These are phyloP conservation scores for Antennarius maculatus DNA, from an alignment of 2,797 vertebrate species.

Conservation along the genomic window DNA sequence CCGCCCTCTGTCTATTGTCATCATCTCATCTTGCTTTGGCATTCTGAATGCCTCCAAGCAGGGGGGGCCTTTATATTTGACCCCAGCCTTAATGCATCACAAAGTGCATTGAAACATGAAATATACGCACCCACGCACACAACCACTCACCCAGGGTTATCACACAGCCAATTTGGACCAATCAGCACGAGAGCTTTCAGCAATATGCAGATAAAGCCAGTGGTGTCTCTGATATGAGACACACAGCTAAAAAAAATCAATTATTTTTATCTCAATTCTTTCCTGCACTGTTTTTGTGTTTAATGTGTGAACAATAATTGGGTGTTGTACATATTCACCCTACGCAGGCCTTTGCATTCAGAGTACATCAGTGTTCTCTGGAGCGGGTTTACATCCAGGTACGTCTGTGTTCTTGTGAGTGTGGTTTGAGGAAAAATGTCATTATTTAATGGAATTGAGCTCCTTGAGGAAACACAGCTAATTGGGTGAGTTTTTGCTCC, in stretches of 20 bases:
- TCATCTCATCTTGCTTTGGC: constrained; percentile 23
- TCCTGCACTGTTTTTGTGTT: constrained; percentile 23
- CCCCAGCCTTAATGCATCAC: constrained; percentile 44
- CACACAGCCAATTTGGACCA: constrained; percentile 80
- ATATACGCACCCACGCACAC: constrained; percentile 4
- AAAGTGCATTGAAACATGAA: constrained; percentile 50
- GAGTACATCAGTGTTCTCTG: no score
- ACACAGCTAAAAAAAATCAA: constrained; percentile 82
- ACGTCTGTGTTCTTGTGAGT: not conserved
- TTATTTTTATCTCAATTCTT: constrained; percentile 78
- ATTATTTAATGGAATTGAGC: constrained; percentile 31
- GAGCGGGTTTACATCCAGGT: not conserved
- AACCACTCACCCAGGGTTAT: constrained; percentile 64
- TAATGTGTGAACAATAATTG: not conserved
- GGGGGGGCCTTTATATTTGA: constrained; percentile 46
- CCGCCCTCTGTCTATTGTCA: no score
- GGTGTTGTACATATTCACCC: not conserved
- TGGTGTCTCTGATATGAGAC: constrained; percentile 83
- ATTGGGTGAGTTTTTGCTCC: constrained; percentile 72
- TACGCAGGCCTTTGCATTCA: not conserved
- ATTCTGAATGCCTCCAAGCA: constrained; percentile 52
- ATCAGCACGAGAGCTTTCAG: constrained; percentile 65
- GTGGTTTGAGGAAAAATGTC: constrained; percentile 38
- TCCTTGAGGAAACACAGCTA: constrained; percentile 64
- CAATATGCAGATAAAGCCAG: constrained; percentile 76